Conservation (phyloP, 53 echinoderm and acorn worm genomes). For the Arbacia lixula region DNA sequence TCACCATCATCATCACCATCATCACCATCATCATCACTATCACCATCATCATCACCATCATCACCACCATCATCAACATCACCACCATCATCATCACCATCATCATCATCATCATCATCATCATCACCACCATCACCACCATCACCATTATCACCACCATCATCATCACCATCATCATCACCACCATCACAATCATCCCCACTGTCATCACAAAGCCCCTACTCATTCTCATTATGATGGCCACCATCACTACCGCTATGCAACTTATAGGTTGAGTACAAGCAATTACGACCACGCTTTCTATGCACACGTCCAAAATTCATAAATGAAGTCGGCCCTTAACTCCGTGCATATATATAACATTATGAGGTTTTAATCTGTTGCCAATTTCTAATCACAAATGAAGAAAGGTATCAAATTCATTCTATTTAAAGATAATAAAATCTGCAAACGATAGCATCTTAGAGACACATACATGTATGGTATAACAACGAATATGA, state of each 20-base stretch:
- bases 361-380: background rate
- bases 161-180: background rate
- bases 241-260: background rate
- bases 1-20: background rate
- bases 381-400: background rate
- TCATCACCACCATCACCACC: background rate
- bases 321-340: too few relatives aligned
- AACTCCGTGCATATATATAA: background rate
- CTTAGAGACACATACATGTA: background rate
- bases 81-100: background rate
- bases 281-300: too few relatives aligned
- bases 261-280: background rate
- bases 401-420: slow-evolving; percentile 1
- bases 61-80: background rate
- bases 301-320: too few relatives aligned
- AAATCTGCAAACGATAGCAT: background rate
- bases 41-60: background rate
- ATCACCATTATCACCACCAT: background rate
- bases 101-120: background rate
- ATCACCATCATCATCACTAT: background rate
- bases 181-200: background rate
- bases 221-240: background rate
- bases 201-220: background rate
- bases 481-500: background rate
- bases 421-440: slow-evolving; percentile 13